Evolutionary conservation across 2,113 vertebrate species (phyloP).

Genomic region (Lanius collurio): DNA sequence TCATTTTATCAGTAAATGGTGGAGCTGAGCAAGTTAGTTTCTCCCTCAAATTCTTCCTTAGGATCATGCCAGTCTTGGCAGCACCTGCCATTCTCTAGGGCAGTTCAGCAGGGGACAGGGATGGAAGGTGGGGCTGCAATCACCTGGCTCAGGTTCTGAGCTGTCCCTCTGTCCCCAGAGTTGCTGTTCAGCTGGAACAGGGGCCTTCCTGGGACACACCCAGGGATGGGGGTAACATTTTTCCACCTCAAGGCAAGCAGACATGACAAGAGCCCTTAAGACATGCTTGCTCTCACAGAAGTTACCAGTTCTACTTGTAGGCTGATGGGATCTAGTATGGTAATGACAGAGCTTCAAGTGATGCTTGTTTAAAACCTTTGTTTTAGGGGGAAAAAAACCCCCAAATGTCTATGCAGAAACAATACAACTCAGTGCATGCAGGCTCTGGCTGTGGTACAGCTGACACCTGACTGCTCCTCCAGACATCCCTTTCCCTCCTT

Average conservation of each 20-base stretch:
- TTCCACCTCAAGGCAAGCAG: not conserved
- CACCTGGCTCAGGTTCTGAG: not conserved
- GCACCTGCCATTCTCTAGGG: not conserved
- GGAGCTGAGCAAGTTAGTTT: not conserved
- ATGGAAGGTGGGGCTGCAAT: not conserved
- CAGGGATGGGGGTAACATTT: fast-evolving
- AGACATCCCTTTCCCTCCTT: fast-evolving
- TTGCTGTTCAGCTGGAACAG: not conserved
- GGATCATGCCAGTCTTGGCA: not conserved
- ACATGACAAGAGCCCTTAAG: fast-evolving
- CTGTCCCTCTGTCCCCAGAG: not conserved
- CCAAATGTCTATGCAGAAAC: not conserved
- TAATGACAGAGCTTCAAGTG: not conserved
- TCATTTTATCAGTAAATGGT: fast-evolving
- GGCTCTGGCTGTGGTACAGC: not conserved
- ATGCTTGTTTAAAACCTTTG: not conserved
- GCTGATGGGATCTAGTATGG: fast-evolving
- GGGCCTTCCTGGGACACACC: fast-evolving
- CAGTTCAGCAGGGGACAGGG: not conserved
- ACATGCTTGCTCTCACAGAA: not conserved
- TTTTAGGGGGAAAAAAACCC: fast-evolving
- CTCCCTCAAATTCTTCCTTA: not conserved
- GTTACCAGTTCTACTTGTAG: not conserved
- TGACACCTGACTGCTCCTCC: not conserved
- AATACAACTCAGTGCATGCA: not conserved